Conservation (phyloP, 2,888 invertebrate genomes). For the Heterodera filipjevi region DNA sequence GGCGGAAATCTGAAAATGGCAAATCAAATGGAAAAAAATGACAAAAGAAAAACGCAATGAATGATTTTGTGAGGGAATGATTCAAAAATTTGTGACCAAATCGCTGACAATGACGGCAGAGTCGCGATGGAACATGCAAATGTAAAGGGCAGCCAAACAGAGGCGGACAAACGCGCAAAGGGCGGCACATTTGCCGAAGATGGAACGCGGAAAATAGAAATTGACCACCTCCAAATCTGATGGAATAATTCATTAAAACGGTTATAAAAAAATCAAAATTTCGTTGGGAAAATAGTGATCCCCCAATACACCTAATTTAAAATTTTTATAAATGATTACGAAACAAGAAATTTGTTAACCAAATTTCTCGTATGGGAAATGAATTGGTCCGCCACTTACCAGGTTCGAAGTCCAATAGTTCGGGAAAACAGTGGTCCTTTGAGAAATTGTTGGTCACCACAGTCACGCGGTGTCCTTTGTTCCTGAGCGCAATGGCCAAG, state of each 20-base stretch:
- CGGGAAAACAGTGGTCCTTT: slow-evolving; percentile 86
- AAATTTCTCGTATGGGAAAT: too few relatives aligned
- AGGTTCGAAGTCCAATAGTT: slow-evolving; percentile 71
- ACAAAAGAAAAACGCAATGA: too few relatives aligned
- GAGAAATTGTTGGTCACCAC: slow-evolving; percentile 95
- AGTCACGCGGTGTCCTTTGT: slow-evolving; percentile 79
- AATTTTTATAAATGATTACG: too few relatives aligned
- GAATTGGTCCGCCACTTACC: too few relatives aligned
- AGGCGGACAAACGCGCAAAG: slow-evolving; percentile 90
- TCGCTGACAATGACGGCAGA: slow-evolving; percentile 85
- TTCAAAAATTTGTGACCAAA: slow-evolving; percentile 64
- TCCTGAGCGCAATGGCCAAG: slow-evolving; percentile 86
- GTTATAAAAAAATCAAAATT: slow-evolving; percentile 68
- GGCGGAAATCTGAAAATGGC: slow-evolving; percentile 78
- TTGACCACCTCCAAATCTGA: slow-evolving; percentile 36
- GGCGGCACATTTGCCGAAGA: slow-evolving; percentile 85
- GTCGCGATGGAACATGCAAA: slow-evolving; percentile 77
- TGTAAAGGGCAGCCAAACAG: slow-evolving; percentile 84
- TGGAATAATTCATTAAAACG: slow-evolving; percentile 56
- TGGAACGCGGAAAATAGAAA: slow-evolving; percentile 74
- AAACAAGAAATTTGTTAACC: too few relatives aligned
- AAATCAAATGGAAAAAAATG: slow-evolving; percentile 17
- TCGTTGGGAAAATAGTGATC: neutral
- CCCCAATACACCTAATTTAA: neutral
- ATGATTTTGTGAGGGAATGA: too few relatives aligned